Evolutionary conservation across 2,888 invertebrate species (phyloP), one percentile per base, ranked within the genome.

Genomic region (Rhorus exstirpatorius): DNA sequence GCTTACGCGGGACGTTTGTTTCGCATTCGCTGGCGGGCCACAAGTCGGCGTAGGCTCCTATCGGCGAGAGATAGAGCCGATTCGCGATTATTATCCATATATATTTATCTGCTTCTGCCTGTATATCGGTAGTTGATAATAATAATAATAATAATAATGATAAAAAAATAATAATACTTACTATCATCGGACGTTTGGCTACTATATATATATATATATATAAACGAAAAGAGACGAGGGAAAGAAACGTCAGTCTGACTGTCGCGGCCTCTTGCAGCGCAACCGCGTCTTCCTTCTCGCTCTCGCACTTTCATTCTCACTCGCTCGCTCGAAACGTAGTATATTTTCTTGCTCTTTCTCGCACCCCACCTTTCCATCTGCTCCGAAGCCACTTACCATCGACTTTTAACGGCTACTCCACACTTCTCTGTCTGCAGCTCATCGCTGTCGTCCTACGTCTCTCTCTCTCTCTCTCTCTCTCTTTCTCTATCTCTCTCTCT

Each of bases 361-460:
- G 19, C 55, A 31, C 26, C 41, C 55, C 75, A 31, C 44, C 65
- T 41, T 53, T 31, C 65, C 38, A 72, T 60, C 72, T 44, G 60
- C 41, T 55, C 44, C 61, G 46, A 41, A 41, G 65, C 70, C 70
- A 63, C 79, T 71, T 70, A 65, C 75, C 75, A 65, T 75, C 75
- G 75, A 75, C 75, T 75, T 75, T 75, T 63, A 75, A 75, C 65
- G 53, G 75, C 75, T 75, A 75, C 75, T 75, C 63, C 46, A 55
- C 51, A 55, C 74, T 41, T 75, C 80, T 84, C 65, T 58, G 41
- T 63, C 76, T 72, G 65, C 44, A 71, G 78, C 71, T 80, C 75
- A 76, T 77, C 77, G 72, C 80, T 61, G 41, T 77, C 58, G n/a
- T 46, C 65, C n/a, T n/a, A n/a, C n/a, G n/a, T n/a, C n/a, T n/a